Conservation (phyloP, 2,888 invertebrate genomes). For the Trisateles emortualis region DNA sequence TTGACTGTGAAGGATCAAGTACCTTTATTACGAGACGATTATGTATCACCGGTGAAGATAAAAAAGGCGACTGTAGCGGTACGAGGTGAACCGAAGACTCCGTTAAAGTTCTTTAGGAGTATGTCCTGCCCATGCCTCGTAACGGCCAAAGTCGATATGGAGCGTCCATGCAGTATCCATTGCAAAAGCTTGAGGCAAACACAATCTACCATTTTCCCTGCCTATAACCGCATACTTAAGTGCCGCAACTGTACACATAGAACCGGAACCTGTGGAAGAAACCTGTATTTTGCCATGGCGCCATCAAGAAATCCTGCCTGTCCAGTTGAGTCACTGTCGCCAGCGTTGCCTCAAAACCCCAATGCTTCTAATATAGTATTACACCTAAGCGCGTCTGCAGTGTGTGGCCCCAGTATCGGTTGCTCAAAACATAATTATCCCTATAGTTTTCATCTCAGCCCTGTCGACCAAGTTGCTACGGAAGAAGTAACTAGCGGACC, state of each 20-base stretch:
- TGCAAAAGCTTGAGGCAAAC: background rate
- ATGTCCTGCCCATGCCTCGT: background rate
- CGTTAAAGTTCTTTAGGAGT: background rate
- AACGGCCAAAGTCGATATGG: background rate
- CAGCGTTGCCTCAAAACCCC: no score
- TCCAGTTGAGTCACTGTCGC: background rate
- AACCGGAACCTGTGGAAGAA: no score
- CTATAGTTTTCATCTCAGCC: slow-evolving; percentile 4
- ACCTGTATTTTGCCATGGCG: no score
- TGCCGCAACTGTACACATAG: background rate
- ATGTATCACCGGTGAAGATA: background rate
- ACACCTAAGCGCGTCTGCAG: no score
- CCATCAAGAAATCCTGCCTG: no score
- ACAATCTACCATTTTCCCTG: background rate
- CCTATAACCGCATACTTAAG: no score
- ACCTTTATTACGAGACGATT: background rate
- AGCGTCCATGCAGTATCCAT: background rate
- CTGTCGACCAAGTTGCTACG: slow-evolving; percentile 13
- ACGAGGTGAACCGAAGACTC: background rate
- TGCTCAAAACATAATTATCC: slow-evolving; percentile 28
- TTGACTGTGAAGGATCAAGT: slow-evolving; percentile 25
- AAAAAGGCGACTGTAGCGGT: no score
- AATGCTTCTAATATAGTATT: no score
- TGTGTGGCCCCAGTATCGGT: no score
- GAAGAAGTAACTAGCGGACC: background rate